Base-by-base conservation (phyloP, 1,140 invertebrate genomes). In the Akabosia matsudoensis region DNA sequence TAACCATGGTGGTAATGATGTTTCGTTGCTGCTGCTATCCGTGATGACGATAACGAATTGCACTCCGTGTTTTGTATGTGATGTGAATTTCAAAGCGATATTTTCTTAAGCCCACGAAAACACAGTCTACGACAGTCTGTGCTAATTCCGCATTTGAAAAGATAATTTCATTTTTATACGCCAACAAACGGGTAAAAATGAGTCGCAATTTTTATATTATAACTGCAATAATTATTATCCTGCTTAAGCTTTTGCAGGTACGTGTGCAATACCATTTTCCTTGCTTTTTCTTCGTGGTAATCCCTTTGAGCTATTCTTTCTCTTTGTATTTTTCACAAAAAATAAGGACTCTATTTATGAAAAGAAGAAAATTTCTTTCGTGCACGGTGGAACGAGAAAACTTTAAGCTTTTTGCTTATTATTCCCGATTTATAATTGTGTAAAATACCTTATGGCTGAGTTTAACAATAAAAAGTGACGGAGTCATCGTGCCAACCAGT, bases 241-340 rank as follows among this genome's bases (percentile, higher is more conserved):
- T 16, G 24, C 54, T n/a, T 61, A 24, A 22, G 18, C 37, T 45
- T 45, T 45, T 18, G 37, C n/a, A n/a, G 4, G 54, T 67, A 67
- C 61, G 61, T 67, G 61, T 30, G n/a, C 61, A 30, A 30, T 67
- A 67, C 61, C 61, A 30, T 67, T 31, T 67, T 67, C 61, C 22
- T 67, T 30, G 61, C 31, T 16, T 67, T 67, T 30, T 30, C n/a
- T 30, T 7, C 22, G 22, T 16, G 37, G 37, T 10, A 45, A 45
- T 45, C 37, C 37, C 7, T 45, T 45, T 45, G 18, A 18, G 37
- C n/a, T n/a, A n/a, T n/a, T n/a, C n/a, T n/a, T n/a, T n/a, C 37
- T 45, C 18, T 45, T 45, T 18, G 7, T 22, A 7, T 10, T 56
- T 56, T 56, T 56, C 22, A 56, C 3, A 56, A 7, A 22, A 56